These are phyloP conservation scores for Anthopleura sola DNA, from an alignment of 64 coral and sea anemone species.

Conservation along the genomic window DNA sequence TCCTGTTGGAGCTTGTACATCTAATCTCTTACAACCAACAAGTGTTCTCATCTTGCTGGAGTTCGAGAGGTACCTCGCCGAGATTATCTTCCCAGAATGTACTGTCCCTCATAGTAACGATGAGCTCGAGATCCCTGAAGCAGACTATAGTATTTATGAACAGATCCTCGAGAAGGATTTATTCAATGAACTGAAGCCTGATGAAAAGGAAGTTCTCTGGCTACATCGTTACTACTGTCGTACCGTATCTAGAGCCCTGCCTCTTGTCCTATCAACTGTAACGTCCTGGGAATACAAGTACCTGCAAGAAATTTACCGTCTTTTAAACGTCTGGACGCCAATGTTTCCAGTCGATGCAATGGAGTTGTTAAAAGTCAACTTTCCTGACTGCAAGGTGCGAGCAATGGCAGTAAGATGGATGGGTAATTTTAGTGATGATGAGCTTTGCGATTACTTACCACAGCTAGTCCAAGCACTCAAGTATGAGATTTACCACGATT, in stretches of 20 bases:
- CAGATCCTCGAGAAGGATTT: constrained; percentile 80
- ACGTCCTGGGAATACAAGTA: constrained; percentile 85
- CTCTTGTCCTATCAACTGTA: constrained; percentile 72
- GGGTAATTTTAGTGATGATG: constrained; percentile 82
- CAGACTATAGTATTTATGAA: constrained; percentile 36
- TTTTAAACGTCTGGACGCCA: constrained; percentile 77
- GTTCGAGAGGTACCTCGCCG: constrained; percentile 75
- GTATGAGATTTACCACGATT: constrained; percentile 98
- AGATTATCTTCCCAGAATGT: constrained; percentile 92
- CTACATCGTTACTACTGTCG: constrained; percentile 68
- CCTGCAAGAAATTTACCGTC: constrained; percentile 85
- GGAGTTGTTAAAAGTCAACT: constrained; percentile 92
- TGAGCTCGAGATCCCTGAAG: constrained; percentile 45
- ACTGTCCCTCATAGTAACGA: constrained; percentile 31
- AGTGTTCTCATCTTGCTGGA: constrained; percentile 87
- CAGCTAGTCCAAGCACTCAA: constrained; percentile 97
- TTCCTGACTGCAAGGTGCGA: constrained; percentile 85
- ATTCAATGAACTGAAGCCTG: constrained; percentile 87
- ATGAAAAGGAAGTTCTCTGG: constrained; percentile 82
- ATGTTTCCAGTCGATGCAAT: constrained; percentile 90
- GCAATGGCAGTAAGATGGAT: constrained; percentile 85
- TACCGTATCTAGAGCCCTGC: constrained; percentile 62
- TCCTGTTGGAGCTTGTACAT: constrained; percentile 81
- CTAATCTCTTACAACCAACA: constrained; percentile 82
- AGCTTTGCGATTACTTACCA: constrained; percentile 92